Evolutionary conservation across 2,797 vertebrate genomes (phyloP), one percentile per base, ranked within the genome.

Genomic region (Hoplostethus atlanticus): DNA sequence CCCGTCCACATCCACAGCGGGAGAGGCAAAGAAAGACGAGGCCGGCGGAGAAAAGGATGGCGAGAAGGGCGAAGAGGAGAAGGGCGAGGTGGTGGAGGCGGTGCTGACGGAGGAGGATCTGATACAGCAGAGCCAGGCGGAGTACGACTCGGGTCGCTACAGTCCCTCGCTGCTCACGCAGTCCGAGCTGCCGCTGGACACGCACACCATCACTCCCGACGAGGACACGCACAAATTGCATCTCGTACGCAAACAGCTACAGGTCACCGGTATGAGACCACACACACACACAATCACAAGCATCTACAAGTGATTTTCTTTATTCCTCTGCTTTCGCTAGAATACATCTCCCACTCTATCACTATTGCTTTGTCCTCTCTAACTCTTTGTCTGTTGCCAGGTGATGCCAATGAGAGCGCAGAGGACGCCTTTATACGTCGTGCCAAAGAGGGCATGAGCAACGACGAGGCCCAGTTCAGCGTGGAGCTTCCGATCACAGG

Each of bases 31-130:
- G 56, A 76, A 70, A 13, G 80, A 83, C 0, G 85, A 77, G 2
- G 85, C 85, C 0, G 84, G 21, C 4, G 87, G 46, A 25, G 86
- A 85, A 16, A 74, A 83, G 0, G 91, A 90, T 2, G 77, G 90
- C 2, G 81, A 80, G 40, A 86, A 85, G 28, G 91, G 84, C 0
- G 87, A 87, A 0, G 94, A 91, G 0, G 88, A 81, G 0, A 89
- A 89, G 9, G 94, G 65, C 0, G 96, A 96, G 42, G 94, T 70
- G 0, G 94, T 94, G 55, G 97, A 99, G 80, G 95, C 97, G 0
- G 97, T 99, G 82, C 87, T 99, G 77, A 97, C 98, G 0, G 98
- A 99, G 89, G 98, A 99, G 88, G 98, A 99, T 86, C 91, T 99
- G 78, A 98, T 99, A 85, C 97, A 97, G 90, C 98, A 99, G 92